Evolutionary conservation across 2,113 vertebrate genomes (phyloP), one percentile per base, ranked within the genome.

Genomic region (Aleadryas rufinucha): DNA sequence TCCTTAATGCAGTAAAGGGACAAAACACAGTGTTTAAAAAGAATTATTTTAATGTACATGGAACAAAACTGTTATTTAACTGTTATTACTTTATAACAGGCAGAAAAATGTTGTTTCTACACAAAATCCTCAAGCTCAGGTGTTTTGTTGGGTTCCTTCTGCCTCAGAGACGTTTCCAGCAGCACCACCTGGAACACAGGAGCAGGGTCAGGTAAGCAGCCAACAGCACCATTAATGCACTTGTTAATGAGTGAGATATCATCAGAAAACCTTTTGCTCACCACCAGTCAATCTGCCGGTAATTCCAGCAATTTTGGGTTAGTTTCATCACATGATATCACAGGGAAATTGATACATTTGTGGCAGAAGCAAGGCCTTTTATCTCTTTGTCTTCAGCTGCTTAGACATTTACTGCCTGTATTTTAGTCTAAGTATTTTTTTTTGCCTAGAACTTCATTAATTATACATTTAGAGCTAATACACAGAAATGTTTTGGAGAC

Each of bases 241-340:
- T 31, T 30, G 31, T 26, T 79, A 42, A 24, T 0, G 5, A 11
- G 39, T 24, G 24, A 41, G 97, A 92, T 87, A 98, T 90, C 97
- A 86, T 99, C 99, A 99, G 99, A 98, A 98, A 52, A 98, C 98
- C 98, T 94, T 90, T 84, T 80, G 24, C 52, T 99, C 99, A 99
- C 97, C 98, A 99, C 98, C 91, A 92, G 35, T 91, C 98, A 97
- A 97, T 99, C 99, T 99, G 98, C 89, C 98, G 98, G 99, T 99
- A 99, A 99, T 99, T 99, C 99, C 99, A 99, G 98, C 98, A 97
- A 91, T 50, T 97, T 94, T 96, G 44, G 75, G 96, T 97, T 88
- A 27, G 94, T 97, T 91, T 98, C 98, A 98, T 98, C 98, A 98
- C 30, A 3, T 96, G 97, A 97, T 96, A 98, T 84, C 98, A 79